Conservation (phyloP, 2,888 invertebrate species). For the Sarcophaga subvicina region DNA sequence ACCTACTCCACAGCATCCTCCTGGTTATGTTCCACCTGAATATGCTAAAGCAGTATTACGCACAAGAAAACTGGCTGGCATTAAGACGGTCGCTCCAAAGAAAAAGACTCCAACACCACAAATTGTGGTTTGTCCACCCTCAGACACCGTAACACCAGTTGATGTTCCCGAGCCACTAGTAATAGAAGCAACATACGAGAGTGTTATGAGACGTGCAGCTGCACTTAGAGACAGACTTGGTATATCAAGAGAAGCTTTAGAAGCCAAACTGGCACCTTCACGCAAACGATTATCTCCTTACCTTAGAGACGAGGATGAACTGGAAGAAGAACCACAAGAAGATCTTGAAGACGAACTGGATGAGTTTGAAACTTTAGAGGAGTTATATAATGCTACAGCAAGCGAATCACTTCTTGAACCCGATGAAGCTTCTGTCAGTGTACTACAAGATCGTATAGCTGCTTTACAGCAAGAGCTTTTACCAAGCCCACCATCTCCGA, state of each 20-base stretch:
- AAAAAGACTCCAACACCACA: slow-evolving; percentile 66
- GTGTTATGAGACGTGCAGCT: slow-evolving; percentile 30
- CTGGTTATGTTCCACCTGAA: slow-evolving; percentile 43
- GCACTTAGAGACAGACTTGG: slow-evolving; percentile 35
- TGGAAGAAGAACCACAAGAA: slow-evolving; percentile 17
- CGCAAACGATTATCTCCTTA: background rate
- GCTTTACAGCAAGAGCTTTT: background rate
- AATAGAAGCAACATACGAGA: slow-evolving; percentile 70
- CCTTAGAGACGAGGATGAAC: background rate
- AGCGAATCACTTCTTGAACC: background rate
- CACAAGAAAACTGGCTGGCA: slow-evolving; percentile 48
- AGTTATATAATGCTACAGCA: slow-evolving; percentile 16
- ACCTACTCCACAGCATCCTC: slow-evolving; percentile 25
- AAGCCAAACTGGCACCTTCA: background rate
- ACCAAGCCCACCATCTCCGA: background rate
- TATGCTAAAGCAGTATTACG: slow-evolving; percentile 52
- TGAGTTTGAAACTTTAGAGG: slow-evolving; percentile 66
- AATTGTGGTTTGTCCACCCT: slow-evolving; percentile 39
- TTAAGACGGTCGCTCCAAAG: slow-evolving; percentile 49
- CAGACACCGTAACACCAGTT: slow-evolving; percentile 9
- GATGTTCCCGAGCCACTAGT: background rate
- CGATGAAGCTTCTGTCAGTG: background rate
- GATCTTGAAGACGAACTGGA: slow-evolving; percentile 57
- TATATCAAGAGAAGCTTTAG: background rate
- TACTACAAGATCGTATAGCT: slow-evolving; percentile 34